These are phyloP conservation scores for Pheosia tremula DNA, from an alignment of 2,888 invertebrate species.

Conservation along the genomic window DNA sequence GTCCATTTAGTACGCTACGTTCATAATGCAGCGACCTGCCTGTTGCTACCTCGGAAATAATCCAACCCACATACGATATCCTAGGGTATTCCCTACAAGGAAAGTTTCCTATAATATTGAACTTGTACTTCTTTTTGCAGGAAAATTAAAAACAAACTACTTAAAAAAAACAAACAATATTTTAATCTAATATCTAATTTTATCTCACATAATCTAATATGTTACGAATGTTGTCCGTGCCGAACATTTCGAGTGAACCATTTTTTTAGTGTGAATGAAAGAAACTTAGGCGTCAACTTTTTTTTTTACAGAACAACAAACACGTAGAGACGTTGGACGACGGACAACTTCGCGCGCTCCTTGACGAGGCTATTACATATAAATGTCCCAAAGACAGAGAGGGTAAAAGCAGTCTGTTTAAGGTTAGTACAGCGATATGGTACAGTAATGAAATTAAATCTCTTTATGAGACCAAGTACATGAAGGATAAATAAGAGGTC, in stretches of 20 bases:
- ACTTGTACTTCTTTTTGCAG: too few relatives aligned
- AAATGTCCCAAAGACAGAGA: conserved; percentile 93
- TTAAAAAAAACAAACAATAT: too few relatives aligned
- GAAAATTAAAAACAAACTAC: too few relatives aligned
- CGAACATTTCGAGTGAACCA: background rate
- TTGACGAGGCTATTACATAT: conserved; percentile 94
- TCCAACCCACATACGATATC: too few relatives aligned
- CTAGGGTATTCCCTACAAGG: too few relatives aligned
- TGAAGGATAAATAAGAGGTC: too few relatives aligned
- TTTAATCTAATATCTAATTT: too few relatives aligned
- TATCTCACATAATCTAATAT: too few relatives aligned
- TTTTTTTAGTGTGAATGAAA: background rate
- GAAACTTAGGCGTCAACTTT: background rate
- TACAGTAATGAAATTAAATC: too few relatives aligned
- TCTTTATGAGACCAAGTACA: too few relatives aligned
- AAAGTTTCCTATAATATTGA: too few relatives aligned
- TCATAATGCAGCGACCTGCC: too few relatives aligned
- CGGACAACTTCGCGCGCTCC: conserved; percentile 89
- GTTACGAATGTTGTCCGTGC: background rate
- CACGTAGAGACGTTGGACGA: conserved; percentile 88
- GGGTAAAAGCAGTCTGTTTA: conserved; percentile 93
- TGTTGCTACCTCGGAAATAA: background rate
- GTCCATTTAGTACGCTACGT: background rate
- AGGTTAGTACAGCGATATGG: conserved; percentile 77
- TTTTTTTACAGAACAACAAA: conserved; percentile 73